Evolutionary conservation across 2,888 invertebrate species (phyloP).

Genomic region (Colletes collaris): DNA sequence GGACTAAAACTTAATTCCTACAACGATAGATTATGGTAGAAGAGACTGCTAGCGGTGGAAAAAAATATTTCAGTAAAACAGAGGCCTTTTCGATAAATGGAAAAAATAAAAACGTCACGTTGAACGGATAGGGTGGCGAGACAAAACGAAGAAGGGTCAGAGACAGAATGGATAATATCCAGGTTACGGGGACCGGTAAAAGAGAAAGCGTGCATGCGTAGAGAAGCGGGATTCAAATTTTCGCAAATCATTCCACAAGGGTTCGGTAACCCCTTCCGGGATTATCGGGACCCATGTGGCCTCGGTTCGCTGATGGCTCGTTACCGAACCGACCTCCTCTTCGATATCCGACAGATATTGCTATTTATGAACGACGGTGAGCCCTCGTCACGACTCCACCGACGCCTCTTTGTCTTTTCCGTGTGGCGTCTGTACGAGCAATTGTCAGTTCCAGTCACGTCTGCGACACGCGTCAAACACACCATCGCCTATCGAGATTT

Average conservation of each 20-base stretch:
- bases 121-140: conserved; percentile 47
- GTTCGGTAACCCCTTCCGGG: conserved; percentile 77
- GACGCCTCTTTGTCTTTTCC: conserved; percentile 48
- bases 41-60: too few relatives aligned
- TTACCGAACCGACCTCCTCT: conserved; percentile 77
- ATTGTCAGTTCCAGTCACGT: conserved; percentile 58
- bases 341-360: conserved; percentile 81
- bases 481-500: conserved; percentile 25
- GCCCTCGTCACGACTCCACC: conserved; percentile 64
- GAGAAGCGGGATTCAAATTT: conserved; percentile 76
- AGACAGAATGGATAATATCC: conserved; percentile 40
- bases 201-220: conserved; percentile 19
- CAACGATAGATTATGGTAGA: too few relatives aligned
- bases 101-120: conserved; percentile 19
- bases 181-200: conserved; percentile 21
- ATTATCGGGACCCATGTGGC: conserved; percentile 82
- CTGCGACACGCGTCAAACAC: conserved; percentile 52
- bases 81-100: too few relatives aligned
- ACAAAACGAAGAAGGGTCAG: conserved; percentile 17
- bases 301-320: conserved; percentile 80
- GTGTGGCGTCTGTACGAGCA: conserved; percentile 8
- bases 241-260: conserved; percentile 76
- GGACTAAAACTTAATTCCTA: too few relatives aligned
- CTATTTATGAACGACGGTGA: conserved; percentile 78
- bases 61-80: too few relatives aligned